Base-by-base conservation (phyloP, 2,797 vertebrate genomes). In the Coilia nasus region DNA sequence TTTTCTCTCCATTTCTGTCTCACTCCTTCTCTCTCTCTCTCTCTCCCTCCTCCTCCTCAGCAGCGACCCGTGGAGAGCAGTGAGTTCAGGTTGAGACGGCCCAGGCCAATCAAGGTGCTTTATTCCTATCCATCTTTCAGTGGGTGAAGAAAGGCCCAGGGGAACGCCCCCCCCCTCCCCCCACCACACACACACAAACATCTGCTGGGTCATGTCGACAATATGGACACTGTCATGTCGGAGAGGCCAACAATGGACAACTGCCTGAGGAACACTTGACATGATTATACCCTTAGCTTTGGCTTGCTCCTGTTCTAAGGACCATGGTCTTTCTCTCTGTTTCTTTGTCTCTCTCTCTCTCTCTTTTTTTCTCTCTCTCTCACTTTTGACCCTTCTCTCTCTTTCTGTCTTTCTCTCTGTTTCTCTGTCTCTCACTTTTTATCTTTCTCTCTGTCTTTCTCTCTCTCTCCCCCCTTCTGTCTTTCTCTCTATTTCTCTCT, bases 121-220 rank as follows among this genome's bases (percentile, higher is more conserved):
- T 95, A 93, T 95, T 95, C 89, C 85, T 60, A 89, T 94, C 94
- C 90, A 95, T 94, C 94, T 92, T 90, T 93, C 83, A 87, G 83
- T 92, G 92, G 92, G 94, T 92, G 92, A 95, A 95, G 91, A 89
- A 91, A 54, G 60, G n/a, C 12, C 35, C 28, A 75, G 67, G 31
- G 67, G 28, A 35, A 5, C 28, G 6, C 64, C 64, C 25, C 25
- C 64, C 62, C 57, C 0, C 57, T n/a, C 57, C 21, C 57, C 91
- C 91, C 91, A 94, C n/a, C n/a, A n/a, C n/a, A n/a, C n/a, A n/a
- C n/a, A n/a, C n/a, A n/a, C n/a, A n/a, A n/a, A n/a, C 95, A 95
- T 97, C 96, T 96, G 95, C 94, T 93, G 92, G 95, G 95, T 96
- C 95, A 95, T 93, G 94, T 93, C 93, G 94, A 95, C 94, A 93